Conservation (phyloP, 2,113 vertebrate species). For the Saccopteryx bilineata region DNA sequence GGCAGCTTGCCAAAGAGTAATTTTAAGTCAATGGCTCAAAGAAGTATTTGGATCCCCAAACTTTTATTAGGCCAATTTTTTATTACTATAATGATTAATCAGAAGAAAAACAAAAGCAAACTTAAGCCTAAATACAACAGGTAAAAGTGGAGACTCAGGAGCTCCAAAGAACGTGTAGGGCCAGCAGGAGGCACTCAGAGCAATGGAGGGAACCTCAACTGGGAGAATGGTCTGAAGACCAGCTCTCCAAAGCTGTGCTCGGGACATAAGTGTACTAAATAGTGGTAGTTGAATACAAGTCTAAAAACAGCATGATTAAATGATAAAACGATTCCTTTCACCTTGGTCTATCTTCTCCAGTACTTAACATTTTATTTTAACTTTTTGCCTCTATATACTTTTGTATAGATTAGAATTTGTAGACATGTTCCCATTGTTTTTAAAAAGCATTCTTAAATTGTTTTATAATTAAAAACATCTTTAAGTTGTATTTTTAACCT, state of each 20-base stretch:
- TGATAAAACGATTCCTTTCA: background rate
- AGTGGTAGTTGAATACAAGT: accelerated
- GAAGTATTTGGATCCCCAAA: background rate
- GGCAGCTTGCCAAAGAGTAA: conserved; percentile 13
- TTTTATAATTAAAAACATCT: background rate
- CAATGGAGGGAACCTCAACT: background rate
- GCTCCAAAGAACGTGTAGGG: accelerated
- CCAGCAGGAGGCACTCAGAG: background rate
- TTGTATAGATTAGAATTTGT: background rate
- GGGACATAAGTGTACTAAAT: background rate
- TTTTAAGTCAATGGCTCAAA: background rate
- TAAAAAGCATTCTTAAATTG: background rate
- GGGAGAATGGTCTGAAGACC: background rate
- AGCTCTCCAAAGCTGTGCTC: background rate
- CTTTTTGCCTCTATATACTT: background rate
- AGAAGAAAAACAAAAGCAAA: background rate
- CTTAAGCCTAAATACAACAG: background rate
- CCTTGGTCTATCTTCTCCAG: background rate
- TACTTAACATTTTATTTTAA: background rate
- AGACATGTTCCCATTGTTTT: background rate
- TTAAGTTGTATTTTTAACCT: conserved; percentile 8
- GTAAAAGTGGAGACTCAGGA: background rate
- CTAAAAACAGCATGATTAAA: background rate
- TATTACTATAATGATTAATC: background rate
- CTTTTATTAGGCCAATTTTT: background rate